phyloP scores from a whole-genome alignment of 1,140 invertebrate genomes.

The Aradophagus sp. region DNA sequence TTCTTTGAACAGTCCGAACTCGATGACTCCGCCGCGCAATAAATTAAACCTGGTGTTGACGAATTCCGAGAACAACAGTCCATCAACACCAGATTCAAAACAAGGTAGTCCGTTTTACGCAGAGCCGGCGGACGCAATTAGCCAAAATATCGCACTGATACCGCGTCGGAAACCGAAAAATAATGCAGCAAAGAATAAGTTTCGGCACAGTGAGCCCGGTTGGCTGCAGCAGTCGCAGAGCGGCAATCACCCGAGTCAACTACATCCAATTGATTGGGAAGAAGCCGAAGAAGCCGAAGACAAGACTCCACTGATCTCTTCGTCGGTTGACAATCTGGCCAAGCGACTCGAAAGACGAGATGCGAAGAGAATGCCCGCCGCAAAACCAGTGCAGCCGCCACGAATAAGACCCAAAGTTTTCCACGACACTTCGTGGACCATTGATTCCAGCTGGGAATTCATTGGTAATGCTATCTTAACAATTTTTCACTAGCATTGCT shows the following conservation, averaged over 20 bases:
- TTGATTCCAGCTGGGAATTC: conserved; percentile 92
- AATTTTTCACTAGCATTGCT: not conserved
- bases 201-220: conserved; percentile 80
- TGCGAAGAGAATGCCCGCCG: conserved; percentile 75
- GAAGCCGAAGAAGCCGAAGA: conserved; percentile 74
- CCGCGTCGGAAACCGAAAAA: conserved; percentile 64
- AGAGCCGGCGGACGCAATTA: conserved; percentile 91
- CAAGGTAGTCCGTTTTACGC: conserved; percentile 92
- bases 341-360: conserved; percentile 73
- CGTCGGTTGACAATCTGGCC: conserved; percentile 81
- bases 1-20: too few relatives aligned
- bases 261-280: conserved; percentile 78
- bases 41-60: conserved; percentile 69
- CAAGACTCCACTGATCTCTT: conserved; percentile 76
- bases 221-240: conserved; percentile 75
- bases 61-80: conserved; percentile 69
- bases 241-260: conserved; percentile 62
- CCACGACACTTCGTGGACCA: conserved; percentile 84
- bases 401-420: conserved; percentile 78
- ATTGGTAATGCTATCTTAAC: conserved; percentile 77
- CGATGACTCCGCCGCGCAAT: conserved; percentile 68
- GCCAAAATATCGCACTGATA: conserved; percentile 72
- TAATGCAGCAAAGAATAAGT: conserved; percentile 69
- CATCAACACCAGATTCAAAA: conserved; percentile 74
- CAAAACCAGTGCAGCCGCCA: conserved; percentile 83